These are phyloP conservation scores for Acanthopleura granulata DNA, from an alignment of 2,888 invertebrate species.

Conservation along the genomic window DNA sequence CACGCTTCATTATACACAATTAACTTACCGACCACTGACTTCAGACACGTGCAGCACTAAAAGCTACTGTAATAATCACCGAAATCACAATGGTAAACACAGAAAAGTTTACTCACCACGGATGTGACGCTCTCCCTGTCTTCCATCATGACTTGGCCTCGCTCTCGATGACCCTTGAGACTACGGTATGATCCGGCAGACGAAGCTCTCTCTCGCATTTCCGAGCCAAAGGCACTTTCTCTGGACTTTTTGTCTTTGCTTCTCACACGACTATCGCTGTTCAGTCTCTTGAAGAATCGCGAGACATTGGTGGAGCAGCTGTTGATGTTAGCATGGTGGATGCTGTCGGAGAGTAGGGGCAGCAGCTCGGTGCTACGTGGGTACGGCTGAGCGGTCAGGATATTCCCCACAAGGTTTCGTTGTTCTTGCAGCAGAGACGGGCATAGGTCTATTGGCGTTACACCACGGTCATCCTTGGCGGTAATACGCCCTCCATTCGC, in stretches of 20 bases:
- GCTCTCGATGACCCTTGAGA: constrained; percentile 23
- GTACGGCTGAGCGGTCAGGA: constrained; percentile 32
- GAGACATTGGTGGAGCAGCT: constrained; percentile 35
- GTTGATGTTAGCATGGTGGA: constrained; percentile 20
- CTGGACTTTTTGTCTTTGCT: constrained; percentile 23
- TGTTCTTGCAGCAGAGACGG: constrained; percentile 72
- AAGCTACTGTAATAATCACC: no score
- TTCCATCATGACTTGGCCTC: constrained; percentile 50
- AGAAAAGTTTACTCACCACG: constrained; percentile 34
- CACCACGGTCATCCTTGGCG: constrained; percentile 71
- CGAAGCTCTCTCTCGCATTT: constrained; percentile 37
- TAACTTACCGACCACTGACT: no score
- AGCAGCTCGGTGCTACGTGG: constrained; percentile 4
- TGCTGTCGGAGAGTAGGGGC: background rate
- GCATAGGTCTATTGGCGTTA: constrained; percentile 73
- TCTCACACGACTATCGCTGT: constrained; percentile 33
- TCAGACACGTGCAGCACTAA: no score
- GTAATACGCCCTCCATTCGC: constrained; percentile 72
- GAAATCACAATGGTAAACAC: no score
- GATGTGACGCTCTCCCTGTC: constrained; percentile 53
- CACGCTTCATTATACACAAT: no score
- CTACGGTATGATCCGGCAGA: constrained; percentile 44
- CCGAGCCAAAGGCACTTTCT: constrained; percentile 17
- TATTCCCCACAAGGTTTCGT: constrained; percentile 71
- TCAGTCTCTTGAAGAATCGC: constrained; percentile 37